Base-by-base conservation (phyloP, 2,797 vertebrate genomes). In the Lemur catta region DNA sequence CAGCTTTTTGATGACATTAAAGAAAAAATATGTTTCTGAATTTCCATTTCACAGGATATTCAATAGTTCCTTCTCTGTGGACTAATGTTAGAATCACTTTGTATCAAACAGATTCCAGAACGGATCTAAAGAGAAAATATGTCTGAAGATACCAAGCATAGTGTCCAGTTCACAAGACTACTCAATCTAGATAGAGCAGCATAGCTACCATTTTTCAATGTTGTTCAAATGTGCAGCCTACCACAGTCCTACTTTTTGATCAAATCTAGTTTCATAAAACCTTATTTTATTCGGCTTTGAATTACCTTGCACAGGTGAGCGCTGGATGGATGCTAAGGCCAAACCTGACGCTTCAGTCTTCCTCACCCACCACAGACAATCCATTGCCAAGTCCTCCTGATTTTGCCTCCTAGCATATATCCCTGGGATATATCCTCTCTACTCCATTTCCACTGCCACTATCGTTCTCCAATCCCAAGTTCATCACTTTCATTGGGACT, bases 1-100 rank as follows among this genome's bases (percentile, higher is more conserved):
- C 48, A 11, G 28, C 84, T 91, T 92, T 94, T 91, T 67, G 75
- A 96, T 72, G 89, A 93, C 75, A 89, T 61, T 94, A 67, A 80
- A 72, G 46, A 15, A 72, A 92, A 80, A 41, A n/a, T 24, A 10
- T 43, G 59, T 84, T 96, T 95, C 75, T 94, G 79, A 91, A 80
- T 95, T 95, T 97, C n/a, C 24, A n/a, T 80, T 87, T 94, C 69
- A 75, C 63, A 84, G 63, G 6, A 18, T 75, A 74, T 59, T 50
- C 90, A 69, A 8, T 76, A 89, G 61, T 69, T 91, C 38, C 94
- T 94, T 69, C 46, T 93, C 63, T 89, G 26, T 10, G 55, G 75
- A 72, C 22, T 50, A 50, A 48, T 20, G 59, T 91, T 95, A 72
- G 75, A 57, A 76, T 72, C 61, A 50, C 41, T 92, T 93, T 84